These are phyloP conservation scores for Cyprinodon variegatus DNA, from an alignment of 2,113 vertebrate genomes.

Conservation along the genomic window DNA sequence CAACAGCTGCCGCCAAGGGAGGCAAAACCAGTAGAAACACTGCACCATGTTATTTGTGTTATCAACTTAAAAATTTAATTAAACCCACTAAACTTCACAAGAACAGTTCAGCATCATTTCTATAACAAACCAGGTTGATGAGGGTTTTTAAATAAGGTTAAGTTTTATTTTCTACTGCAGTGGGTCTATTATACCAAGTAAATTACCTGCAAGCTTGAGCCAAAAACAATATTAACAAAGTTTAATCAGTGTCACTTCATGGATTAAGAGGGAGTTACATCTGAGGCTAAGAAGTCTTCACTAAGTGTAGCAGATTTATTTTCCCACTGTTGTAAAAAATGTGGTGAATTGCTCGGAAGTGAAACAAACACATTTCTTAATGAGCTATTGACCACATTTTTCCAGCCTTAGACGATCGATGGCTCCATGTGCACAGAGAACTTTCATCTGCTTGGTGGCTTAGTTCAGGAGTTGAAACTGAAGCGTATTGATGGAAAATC, in stretches of 20 bases:
- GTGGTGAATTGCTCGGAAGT: neutral
- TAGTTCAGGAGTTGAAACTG: constrained; percentile 32
- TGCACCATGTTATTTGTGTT: no score
- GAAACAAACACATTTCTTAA: neutral
- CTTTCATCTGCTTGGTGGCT: constrained; percentile 14
- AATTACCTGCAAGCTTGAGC: constrained; percentile 3
- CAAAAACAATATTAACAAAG: constrained; percentile 11
- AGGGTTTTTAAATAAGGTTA: neutral
- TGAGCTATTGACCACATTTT: neutral
- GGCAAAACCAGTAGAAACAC: neutral
- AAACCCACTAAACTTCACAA: no score
- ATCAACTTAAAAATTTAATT: no score
- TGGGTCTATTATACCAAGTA: neutral
- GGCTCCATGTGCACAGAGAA: constrained; percentile 15
- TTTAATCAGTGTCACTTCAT: neutral
- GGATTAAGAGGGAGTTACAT: neutral
- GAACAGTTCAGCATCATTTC: neutral
- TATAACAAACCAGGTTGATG: neutral
- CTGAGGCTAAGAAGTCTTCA: neutral
- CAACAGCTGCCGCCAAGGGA: neutral
- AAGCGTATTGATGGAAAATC: constrained; percentile 31
- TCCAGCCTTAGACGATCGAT: neutral
- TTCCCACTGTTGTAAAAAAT: neutral
- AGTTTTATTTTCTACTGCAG: neutral
- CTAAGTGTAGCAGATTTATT: neutral